These are phyloP conservation scores for Drosophila niveifrons DNA, from an alignment of 2,888 invertebrate species.

Conservation along the genomic window DNA sequence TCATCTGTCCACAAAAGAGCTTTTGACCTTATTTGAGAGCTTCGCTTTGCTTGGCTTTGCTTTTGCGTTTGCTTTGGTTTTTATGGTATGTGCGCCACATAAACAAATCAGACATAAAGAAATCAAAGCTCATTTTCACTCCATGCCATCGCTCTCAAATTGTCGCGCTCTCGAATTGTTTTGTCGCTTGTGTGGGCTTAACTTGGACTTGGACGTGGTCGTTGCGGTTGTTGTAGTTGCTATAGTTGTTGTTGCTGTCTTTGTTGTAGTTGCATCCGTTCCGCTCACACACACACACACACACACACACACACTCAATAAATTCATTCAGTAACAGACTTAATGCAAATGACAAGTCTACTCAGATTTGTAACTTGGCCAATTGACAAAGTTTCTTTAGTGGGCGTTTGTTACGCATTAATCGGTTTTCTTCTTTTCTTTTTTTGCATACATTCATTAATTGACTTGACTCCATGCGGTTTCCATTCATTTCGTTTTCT, in stretches of 20 bases:
- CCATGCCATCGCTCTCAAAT: constrained; percentile 62
- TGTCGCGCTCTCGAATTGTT: constrained; percentile 46
- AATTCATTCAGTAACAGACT: constrained; percentile 58
- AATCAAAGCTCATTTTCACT: constrained; percentile 80
- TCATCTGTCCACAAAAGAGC: constrained; percentile 37
- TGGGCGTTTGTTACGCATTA: constrained; percentile 68
- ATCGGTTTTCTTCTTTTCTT: constrained; percentile 53
- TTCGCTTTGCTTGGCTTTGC: constrained; percentile 24
- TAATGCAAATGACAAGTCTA: constrained; percentile 53
- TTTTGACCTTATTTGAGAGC: constrained; percentile 73
- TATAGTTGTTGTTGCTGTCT: constrained; percentile 6
- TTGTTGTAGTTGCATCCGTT: constrained; percentile 39
- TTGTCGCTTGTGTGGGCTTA: constrained; percentile 67
- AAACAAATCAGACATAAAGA: constrained; percentile 74
- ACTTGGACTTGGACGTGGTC: constrained; percentile 52
- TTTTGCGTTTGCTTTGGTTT: not conserved
- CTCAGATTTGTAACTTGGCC: constrained; percentile 70
- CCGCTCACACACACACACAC: constrained; percentile 22
- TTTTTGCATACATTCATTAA: constrained; percentile 73
- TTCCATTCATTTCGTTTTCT: constrained; percentile 35
- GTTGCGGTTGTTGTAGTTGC: constrained; percentile 12
- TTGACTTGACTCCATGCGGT: constrained; percentile 47
- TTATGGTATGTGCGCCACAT: constrained; percentile 67
- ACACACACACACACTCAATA: constrained; percentile 17
- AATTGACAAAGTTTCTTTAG: constrained; percentile 53